phyloP scores from a whole-genome alignment of 2,797 vertebrate genomes.

The Scolopax rusticola region DNA sequence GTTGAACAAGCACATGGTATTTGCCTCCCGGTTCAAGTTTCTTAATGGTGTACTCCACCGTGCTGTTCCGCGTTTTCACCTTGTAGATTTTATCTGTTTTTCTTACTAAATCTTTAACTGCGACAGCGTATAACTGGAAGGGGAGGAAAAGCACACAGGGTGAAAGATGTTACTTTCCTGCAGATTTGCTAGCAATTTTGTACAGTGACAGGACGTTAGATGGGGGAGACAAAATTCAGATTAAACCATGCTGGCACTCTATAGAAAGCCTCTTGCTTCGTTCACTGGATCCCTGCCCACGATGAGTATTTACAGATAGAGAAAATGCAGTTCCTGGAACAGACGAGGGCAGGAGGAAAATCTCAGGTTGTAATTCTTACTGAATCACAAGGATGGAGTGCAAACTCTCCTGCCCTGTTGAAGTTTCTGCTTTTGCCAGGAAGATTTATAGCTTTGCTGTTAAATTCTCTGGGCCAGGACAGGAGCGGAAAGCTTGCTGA shows the following conservation, averaged over 20 bases:
- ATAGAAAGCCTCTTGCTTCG: background rate
- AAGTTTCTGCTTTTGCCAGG: background rate
- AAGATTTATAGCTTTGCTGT: background rate
- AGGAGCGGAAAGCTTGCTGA: background rate
- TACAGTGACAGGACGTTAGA: background rate
- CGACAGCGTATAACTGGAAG: slow-evolving; percentile 87
- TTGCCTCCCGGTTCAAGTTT: slow-evolving; percentile 91
- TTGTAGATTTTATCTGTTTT: slow-evolving; percentile 92
- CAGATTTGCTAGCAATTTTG: background rate
- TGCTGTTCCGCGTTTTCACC: slow-evolving; percentile 90
- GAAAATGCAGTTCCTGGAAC: background rate
- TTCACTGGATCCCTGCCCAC: background rate
- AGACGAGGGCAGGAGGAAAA: background rate
- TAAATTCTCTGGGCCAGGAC: background rate
- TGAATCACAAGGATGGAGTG: background rate
- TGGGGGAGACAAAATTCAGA: background rate
- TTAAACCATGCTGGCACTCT: background rate
- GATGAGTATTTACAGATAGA: background rate
- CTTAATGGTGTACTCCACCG: slow-evolving; percentile 89
- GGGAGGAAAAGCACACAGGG: background rate
- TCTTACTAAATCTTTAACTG: slow-evolving; percentile 89
- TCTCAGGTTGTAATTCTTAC: background rate
- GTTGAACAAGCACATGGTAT: slow-evolving; percentile 91
- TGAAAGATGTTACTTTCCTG: background rate
- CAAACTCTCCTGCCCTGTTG: background rate